Percentiles rank a stretch among this genome's conserved stretches.
Evolutionary conservation across 2,113 vertebrate species (phyloP).

Genomic region (Neomonachus schauinslandi): DNA sequence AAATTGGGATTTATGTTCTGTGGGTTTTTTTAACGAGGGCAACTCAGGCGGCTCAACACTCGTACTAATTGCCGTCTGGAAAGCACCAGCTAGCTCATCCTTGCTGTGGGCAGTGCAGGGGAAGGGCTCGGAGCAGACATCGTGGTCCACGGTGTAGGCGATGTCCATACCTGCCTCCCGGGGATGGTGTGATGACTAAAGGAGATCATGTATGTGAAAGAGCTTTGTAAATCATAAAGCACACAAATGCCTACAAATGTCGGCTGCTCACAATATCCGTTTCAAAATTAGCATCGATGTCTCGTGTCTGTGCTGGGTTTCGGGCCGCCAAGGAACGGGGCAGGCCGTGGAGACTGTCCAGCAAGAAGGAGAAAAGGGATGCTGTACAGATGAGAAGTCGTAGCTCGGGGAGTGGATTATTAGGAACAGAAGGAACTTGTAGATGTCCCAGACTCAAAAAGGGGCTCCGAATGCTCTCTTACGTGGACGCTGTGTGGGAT

Average conservation of each 20-base stretch:
- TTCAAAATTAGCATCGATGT: background rate
- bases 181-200: background rate
- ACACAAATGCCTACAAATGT: background rate
- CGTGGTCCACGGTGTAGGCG: background rate
- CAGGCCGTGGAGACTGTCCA: background rate
- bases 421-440: background rate
- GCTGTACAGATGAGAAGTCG: background rate
- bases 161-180: background rate
- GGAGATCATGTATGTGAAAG: background rate
- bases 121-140: background rate
- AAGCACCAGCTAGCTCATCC: background rate
- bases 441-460: background rate
- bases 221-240: background rate
- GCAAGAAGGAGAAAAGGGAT: background rate
- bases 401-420: background rate
- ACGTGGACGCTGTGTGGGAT: no score
- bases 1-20: slow-evolving; percentile 57
- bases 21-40: slow-evolving; percentile 58
- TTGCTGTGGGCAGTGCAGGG: background rate
- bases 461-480: background rate
- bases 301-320: background rate
- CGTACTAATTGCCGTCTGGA: background rate
- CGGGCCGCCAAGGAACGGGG: background rate
- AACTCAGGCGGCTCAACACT: slow-evolving; percentile 6
- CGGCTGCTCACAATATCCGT: background rate